Conservation (phyloP, 2,797 vertebrate species). For the Sebastes minor region DNA sequence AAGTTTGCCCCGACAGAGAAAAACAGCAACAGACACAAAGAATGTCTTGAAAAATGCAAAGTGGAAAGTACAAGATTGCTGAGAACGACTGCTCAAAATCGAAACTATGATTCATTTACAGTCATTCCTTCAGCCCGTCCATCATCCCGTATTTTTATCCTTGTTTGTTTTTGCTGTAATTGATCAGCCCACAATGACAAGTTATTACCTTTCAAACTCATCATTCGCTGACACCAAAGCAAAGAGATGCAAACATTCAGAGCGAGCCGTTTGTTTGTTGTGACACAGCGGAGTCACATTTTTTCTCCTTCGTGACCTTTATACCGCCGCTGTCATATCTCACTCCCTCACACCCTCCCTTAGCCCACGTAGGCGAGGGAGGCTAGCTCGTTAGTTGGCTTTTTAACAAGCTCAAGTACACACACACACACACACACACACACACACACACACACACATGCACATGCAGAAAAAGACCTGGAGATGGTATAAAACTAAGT, state of each 20-base stretch:
- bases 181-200: not conserved
- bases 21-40: not conserved
- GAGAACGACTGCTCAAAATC: not conserved
- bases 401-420: slow-evolving; percentile 62
- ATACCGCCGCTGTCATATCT: slow-evolving; percentile 3
- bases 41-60: not conserved
- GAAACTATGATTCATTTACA: not conserved
- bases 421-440: no score
- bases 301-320: slow-evolving; percentile 43
- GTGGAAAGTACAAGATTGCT: not conserved
- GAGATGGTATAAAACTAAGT: slow-evolving; percentile 15
- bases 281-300: not conserved
- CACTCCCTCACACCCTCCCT: slow-evolving; percentile 7
- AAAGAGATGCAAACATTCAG: slow-evolving; percentile 1
- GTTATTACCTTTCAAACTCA: not conserved
- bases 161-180: not conserved
- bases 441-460: slow-evolving; percentile 4
- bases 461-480: not conserved
- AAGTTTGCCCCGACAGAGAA: not conserved
- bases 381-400: slow-evolving; percentile 57
- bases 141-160: not conserved
- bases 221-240: not conserved
- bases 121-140: not conserved
- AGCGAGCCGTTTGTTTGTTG: slow-evolving; percentile 15
- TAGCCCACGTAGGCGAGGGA: slow-evolving; percentile 14